Evolutionary conservation across 2,888 invertebrate species (phyloP).

Genomic region (Cryptus armator): DNA sequence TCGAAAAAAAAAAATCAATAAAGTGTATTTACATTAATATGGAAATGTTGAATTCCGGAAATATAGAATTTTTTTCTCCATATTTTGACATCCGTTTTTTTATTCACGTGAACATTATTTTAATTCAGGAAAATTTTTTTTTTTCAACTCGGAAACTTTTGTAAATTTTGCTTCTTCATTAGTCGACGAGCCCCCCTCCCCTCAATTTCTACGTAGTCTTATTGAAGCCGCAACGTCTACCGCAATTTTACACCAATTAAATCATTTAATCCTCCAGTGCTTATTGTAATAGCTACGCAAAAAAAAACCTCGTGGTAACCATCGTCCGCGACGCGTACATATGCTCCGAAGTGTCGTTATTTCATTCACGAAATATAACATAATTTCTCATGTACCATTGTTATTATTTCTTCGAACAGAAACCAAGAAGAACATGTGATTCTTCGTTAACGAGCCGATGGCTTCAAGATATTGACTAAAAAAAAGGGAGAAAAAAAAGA

Average conservation of each 20-base stretch:
- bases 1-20: too few species aligned
- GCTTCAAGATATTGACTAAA: constrained; percentile 5
- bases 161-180: too few species aligned
- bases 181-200: neutral
- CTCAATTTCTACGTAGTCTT: neutral
- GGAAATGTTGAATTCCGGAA: too few species aligned
- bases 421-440: constrained; percentile 22
- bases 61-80: too few species aligned
- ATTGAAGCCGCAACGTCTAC: neutral
- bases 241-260: neutral
- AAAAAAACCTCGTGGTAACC: constrained; percentile 53
- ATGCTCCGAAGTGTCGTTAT: constrained; percentile 44
- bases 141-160: too few species aligned
- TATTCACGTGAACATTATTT: too few species aligned
- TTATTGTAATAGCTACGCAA: constrained; percentile 17
- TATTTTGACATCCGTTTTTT: too few species aligned
- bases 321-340: constrained; percentile 30
- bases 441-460: constrained; percentile 16
- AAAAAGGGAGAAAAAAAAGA: constrained; percentile 8
- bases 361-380: neutral
- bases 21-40: too few species aligned
- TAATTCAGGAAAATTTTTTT: too few species aligned
- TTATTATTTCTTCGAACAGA: constrained; percentile 56
- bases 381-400: neutral
- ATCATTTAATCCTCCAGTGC: constrained; percentile 4